Evolutionary conservation across 2,797 vertebrate genomes (phyloP), one percentile per base, ranked within the genome.

Genomic region (Phrynocephalus guinanensis): DNA sequence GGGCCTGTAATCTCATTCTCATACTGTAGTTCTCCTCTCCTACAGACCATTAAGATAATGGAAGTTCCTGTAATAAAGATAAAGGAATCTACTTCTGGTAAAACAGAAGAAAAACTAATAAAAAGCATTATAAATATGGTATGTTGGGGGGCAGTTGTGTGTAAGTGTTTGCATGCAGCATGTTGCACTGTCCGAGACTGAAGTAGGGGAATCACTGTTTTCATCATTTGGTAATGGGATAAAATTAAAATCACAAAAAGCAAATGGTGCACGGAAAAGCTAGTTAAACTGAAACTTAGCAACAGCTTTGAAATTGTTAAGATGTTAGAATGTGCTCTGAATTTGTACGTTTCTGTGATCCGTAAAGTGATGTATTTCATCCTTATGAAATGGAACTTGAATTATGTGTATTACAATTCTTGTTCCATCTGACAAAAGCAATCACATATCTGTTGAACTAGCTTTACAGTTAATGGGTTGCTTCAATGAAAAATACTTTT

Each of bases 11-110:
- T 70, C 86, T 88, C 92, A 90, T 91, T 93, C 92, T 93, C 90
- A 90, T 91, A 94, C 94, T 93, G 88, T 96, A 97, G 73, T 96
- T 91, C 81, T 97, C 97, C 94, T 96, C 96, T 98, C 97, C 97
- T 96, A 95, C 98, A 99, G 98, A 98, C 96, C 92, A 87, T 99
- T 97, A 98, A 96, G 96, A 96, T 98, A 97, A 99, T 99, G 98
- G 99, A 99, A 97, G 98, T 99, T 92, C 98, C 98, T 33, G 98
- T 99, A 97, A 97, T 99, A 98, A 99, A 98, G 98, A 98, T 99
- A 98, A 99, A 97, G 96, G 96, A 98, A 97, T 97, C 96, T 96
- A 97, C 97, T 94, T 96, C 96, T 88, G 98, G 97, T 94, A 97
- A 99, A 94, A 95, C 95, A 87, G 95, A 97, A 93, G 98, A 99